Conservation (phyloP, 92 coral and sea anemone species). For the Palythoa grandis region DNA sequence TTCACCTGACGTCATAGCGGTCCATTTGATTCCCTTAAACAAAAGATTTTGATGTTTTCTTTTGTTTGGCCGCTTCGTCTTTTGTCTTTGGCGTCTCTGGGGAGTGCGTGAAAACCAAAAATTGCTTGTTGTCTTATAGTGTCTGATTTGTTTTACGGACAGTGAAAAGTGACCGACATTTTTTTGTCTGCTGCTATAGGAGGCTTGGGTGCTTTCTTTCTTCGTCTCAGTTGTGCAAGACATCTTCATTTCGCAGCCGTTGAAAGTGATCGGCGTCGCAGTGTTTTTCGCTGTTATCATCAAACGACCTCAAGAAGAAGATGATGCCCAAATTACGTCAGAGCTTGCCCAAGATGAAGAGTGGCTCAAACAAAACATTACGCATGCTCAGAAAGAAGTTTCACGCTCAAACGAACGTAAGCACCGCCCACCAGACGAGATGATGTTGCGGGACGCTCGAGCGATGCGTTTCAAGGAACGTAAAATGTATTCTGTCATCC, state of each 20-base stretch:
- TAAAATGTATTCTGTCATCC: constrained; percentile 86
- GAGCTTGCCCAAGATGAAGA: constrained; percentile 87
- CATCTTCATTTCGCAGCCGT: constrained; percentile 87
- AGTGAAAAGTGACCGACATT: neutral
- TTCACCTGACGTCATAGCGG: too few relatives aligned
- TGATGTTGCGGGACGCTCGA: constrained; percentile 76
- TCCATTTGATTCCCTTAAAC: too few relatives aligned
- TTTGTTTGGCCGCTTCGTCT: too few relatives aligned
- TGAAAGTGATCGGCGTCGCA: constrained; percentile 87
- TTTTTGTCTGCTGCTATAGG: neutral
- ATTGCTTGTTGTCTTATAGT: too few relatives aligned
- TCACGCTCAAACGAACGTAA: constrained; percentile 44
- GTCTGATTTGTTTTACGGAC: too few relatives aligned
- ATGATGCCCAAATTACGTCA: constrained; percentile 76
- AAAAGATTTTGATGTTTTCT: too few relatives aligned
- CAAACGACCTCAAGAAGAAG: constrained; percentile 85
- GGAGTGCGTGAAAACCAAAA: too few relatives aligned
- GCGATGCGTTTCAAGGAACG: constrained; percentile 85
- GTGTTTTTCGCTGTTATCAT: constrained; percentile 82
- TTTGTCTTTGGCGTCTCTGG: too few relatives aligned
- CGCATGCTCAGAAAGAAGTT: constrained; percentile 54
- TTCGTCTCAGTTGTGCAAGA: constrained; percentile 87
- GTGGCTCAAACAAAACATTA: constrained; percentile 83
- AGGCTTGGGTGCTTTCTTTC: constrained; percentile 87
- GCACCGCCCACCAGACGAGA: constrained; percentile 79